These are phyloP conservation scores for Phalacrocorax pelagicus DNA, from an alignment of 2,113 vertebrate genomes.

Conservation along the genomic window DNA sequence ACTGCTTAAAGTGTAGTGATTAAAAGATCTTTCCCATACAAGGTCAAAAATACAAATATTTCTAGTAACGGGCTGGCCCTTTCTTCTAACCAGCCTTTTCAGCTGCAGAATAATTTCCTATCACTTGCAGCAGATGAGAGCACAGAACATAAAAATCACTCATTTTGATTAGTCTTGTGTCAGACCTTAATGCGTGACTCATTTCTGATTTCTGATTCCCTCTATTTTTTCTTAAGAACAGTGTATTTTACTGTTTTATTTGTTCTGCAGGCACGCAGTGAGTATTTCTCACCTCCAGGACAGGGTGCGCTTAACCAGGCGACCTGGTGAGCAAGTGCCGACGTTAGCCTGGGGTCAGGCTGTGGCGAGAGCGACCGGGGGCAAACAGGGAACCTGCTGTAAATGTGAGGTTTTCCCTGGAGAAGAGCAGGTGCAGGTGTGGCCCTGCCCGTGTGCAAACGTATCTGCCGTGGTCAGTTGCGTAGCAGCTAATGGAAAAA, in stretches of 20 bases:
- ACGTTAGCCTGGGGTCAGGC: background rate
- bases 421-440: background rate
- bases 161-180: background rate
- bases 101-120: background rate
- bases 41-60: background rate
- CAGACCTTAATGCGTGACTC: background rate
- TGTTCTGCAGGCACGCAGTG: background rate
- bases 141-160: background rate
- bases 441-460: rapidly evolving
- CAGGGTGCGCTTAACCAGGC: rapidly evolving
- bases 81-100: background rate
- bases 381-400: background rate
- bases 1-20: background rate
- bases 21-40: background rate
- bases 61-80: background rate
- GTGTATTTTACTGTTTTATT: background rate
- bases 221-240: background rate
- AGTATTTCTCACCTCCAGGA: background rate
- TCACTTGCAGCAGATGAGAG: background rate
- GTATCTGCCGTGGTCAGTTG: background rate
- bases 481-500: background rate
- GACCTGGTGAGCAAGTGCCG: background rate
- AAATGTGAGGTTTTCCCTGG: background rate
- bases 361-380: background rate
- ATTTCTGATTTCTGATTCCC: background rate